phyloP scores from a whole-genome alignment of 2,888 invertebrate species.

The Hypomecis atomaria region DNA sequence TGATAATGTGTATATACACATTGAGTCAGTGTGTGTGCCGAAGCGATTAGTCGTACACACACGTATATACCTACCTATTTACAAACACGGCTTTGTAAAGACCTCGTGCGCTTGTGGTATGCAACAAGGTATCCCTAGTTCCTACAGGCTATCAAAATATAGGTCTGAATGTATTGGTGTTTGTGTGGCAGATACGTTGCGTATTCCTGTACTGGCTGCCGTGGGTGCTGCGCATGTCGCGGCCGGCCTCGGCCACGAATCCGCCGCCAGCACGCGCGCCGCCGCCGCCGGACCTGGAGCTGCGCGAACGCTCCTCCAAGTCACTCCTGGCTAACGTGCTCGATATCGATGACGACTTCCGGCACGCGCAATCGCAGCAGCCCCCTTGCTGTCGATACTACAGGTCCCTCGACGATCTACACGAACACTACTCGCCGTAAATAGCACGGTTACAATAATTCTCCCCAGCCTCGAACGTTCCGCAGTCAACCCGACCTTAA shows the following conservation, averaged over 20 bases:
- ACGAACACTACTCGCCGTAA: constrained; percentile 85
- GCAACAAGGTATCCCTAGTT: no score
- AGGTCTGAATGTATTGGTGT: neutral
- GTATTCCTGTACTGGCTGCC: constrained; percentile 99
- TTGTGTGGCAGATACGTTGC: constrained; percentile 88
- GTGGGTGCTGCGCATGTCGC: constrained; percentile 97
- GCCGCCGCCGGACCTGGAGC: constrained; percentile 93
- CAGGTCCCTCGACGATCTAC: constrained; percentile 88
- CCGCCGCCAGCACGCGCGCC: constrained; percentile 88
- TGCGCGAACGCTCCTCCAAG: constrained; percentile 96
- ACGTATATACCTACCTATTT: no score
- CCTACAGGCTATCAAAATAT: no score
- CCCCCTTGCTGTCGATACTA: constrained; percentile 91
- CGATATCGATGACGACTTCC: constrained; percentile 98
- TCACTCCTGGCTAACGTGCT: constrained; percentile 98
- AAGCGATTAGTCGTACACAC: no score
- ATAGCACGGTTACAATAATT: constrained; percentile 83
- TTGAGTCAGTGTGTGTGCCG: no score
- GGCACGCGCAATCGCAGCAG: constrained; percentile 90
- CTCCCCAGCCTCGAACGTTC: constrained; percentile 79
- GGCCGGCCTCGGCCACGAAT: constrained; percentile 86
- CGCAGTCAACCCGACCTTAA: constrained; percentile 79
- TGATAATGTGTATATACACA: no score
- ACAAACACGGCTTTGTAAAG: no score
- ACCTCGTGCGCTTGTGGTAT: no score